Conservation (phyloP, 2,888 invertebrate genomes). For the Mermis nigrescens region DNA sequence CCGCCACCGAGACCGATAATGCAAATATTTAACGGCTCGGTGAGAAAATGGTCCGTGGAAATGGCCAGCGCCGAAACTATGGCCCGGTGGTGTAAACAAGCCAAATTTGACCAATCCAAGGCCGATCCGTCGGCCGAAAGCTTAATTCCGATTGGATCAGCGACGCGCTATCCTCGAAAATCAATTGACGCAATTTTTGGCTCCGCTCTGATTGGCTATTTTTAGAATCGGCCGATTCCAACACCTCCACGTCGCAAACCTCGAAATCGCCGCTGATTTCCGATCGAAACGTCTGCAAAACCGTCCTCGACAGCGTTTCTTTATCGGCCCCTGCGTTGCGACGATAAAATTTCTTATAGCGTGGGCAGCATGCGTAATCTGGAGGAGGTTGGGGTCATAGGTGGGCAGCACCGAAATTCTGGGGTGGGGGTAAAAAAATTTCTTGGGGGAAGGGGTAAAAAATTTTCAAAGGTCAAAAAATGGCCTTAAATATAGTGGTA, state of each 20-base stretch:
- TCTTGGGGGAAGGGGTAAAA: too few species aligned
- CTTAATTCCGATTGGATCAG: constrained; percentile 67
- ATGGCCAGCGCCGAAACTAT: constrained; percentile 20
- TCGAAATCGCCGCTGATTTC: constrained; percentile 24
- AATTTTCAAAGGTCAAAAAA: too few species aligned
- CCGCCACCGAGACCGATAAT: constrained; percentile 84
- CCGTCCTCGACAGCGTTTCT: neutral
- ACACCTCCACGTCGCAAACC: constrained; percentile 42
- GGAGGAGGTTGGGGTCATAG: too few species aligned
- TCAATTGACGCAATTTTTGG: constrained; percentile 51
- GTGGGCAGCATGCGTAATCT: too few species aligned
- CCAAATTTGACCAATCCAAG: neutral
- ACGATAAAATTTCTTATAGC: too few species aligned
- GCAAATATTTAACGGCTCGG: neutral
- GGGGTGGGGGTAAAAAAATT: too few species aligned
- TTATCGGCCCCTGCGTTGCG: too few species aligned
- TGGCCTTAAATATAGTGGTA: too few species aligned
- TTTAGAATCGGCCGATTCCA: too few species aligned
- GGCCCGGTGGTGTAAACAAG: constrained; percentile 23
- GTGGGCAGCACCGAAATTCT: too few species aligned
- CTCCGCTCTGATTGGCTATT: too few species aligned
- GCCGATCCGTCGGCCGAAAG: constrained; percentile 20
- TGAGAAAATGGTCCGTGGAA: neutral
- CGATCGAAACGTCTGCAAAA: neutral
- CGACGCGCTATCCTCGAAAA: constrained; percentile 64